phyloP scores from a whole-genome alignment of 2,888 invertebrate genomes.

The Plebejus melissa region DNA sequence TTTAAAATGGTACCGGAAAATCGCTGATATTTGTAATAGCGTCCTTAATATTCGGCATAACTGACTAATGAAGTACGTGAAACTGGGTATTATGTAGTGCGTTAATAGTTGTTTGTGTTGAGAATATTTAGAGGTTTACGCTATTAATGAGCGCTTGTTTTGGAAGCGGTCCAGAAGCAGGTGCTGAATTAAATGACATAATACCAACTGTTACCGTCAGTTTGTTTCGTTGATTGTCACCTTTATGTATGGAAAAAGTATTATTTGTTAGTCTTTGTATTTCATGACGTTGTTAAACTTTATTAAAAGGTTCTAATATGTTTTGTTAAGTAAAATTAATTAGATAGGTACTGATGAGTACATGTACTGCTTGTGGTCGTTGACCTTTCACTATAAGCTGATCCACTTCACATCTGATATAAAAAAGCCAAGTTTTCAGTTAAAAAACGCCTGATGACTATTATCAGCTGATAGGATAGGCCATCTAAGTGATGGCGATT shows the following conservation, averaged over 20 bases:
- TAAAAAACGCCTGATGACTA: too few species aligned
- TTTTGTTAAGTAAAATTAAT: not conserved
- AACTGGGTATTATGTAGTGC: slow-evolving; percentile 10
- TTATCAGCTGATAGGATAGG: too few species aligned
- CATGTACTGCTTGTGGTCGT: not conserved
- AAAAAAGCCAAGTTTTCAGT: too few species aligned
- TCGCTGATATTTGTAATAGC: too few species aligned
- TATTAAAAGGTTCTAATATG: too few species aligned
- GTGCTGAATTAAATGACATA: slow-evolving; percentile 14
- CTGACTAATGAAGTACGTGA: slow-evolving; percentile 18
- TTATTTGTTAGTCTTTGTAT: not conserved
- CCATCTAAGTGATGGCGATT: too few species aligned
- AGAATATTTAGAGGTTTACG: slow-evolving; percentile 21
- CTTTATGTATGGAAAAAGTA: not conserved
- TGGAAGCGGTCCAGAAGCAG: slow-evolving; percentile 19
- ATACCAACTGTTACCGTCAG: slow-evolving; percentile 13
- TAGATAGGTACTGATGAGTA: not conserved
- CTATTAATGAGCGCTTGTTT: slow-evolving; percentile 15
- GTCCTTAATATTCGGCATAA: not conserved
- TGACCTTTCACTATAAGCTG: too few species aligned
- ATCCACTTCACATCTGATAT: too few species aligned
- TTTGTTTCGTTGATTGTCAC: not conserved
- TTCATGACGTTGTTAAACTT: not conserved
- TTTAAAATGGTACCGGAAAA: too few species aligned
- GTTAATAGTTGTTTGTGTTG: slow-evolving; percentile 19